Conservation (phyloP, 2,797 vertebrate species). For the Ciconia nigra region DNA sequence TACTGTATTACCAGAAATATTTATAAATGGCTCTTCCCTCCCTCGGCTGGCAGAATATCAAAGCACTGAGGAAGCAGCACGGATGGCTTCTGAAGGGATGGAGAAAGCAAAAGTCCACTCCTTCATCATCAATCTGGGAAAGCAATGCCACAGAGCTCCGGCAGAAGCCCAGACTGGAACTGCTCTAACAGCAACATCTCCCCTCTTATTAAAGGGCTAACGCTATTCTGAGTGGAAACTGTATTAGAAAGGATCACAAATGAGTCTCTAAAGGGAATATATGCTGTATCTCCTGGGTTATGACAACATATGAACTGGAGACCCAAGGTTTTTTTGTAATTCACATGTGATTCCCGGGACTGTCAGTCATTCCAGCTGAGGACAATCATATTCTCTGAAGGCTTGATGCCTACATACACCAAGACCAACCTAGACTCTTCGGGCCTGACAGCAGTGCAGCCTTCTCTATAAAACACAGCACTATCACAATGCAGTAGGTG, state of each 20-base stretch:
- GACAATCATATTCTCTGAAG: background rate
- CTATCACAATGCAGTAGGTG: background rate
- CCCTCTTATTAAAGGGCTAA: background rate
- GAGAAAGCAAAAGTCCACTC: constrained; percentile 18
- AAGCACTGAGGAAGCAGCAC: constrained; percentile 41
- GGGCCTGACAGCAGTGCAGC: background rate
- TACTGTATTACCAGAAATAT: constrained; percentile 71
- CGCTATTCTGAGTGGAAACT: background rate
- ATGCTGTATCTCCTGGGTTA: background rate
- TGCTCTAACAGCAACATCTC: background rate
- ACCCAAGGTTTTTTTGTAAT: background rate
- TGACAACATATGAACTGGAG: background rate
- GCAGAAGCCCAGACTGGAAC: background rate
- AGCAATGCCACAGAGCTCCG: background rate
- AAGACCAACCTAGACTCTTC: background rate
- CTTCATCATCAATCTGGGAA: background rate
- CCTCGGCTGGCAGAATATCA: constrained; percentile 55
- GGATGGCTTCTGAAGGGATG: constrained; percentile 18
- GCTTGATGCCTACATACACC: background rate
- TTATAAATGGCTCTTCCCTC: constrained; percentile 63
- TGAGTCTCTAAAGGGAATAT: background rate
- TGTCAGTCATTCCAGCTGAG: background rate
- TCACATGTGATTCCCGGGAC: background rate
- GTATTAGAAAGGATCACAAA: background rate
- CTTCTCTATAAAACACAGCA: background rate